phyloP scores from a whole-genome alignment of 2,113 vertebrate genomes.

The Silurus glanis region DNA sequence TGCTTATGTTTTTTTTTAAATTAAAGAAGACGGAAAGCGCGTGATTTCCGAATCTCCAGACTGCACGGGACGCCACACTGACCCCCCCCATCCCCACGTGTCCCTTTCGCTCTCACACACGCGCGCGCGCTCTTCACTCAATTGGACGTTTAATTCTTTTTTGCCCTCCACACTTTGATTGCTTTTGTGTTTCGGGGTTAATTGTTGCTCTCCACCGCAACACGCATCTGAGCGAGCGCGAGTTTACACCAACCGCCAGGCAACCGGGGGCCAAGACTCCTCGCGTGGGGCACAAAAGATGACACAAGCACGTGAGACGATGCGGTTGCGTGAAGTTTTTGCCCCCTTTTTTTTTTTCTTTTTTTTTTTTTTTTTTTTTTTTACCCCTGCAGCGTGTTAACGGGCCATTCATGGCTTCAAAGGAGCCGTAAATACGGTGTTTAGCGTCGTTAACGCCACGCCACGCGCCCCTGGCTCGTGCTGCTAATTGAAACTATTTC shows the following conservation, averaged over 20 bases:
- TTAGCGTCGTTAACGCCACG: constrained; percentile 72
- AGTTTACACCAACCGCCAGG: constrained; percentile 62
- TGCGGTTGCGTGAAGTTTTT: constrained; percentile 70
- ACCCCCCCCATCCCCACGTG: too few species aligned
- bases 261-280: constrained; percentile 49
- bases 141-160: constrained; percentile 47
- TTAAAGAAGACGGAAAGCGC: too few species aligned
- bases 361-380: constrained; percentile 58
- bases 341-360: constrained; percentile 35
- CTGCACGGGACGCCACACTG: too few species aligned
- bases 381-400: constrained; percentile 63
- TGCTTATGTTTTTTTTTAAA: too few species aligned
- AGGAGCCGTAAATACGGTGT: constrained; percentile 76
- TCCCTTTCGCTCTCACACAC: too few species aligned
- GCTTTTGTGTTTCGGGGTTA: constrained; percentile 53
- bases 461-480: constrained; percentile 66
- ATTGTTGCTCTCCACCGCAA: constrained; percentile 60
- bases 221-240: constrained; percentile 65
- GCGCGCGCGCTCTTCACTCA: constrained; percentile 14
- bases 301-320: constrained; percentile 73
- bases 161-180: constrained; percentile 49
- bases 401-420: constrained; percentile 74
- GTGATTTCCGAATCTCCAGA: background rate
- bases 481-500: constrained; percentile 88
- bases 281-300: constrained; percentile 66